A percentile compares a stretch with the other conserved stretches of the same genome.
phyloP scores from a whole-genome alignment of 2,888 invertebrate genomes.

The Hybos culiciformis region DNA sequence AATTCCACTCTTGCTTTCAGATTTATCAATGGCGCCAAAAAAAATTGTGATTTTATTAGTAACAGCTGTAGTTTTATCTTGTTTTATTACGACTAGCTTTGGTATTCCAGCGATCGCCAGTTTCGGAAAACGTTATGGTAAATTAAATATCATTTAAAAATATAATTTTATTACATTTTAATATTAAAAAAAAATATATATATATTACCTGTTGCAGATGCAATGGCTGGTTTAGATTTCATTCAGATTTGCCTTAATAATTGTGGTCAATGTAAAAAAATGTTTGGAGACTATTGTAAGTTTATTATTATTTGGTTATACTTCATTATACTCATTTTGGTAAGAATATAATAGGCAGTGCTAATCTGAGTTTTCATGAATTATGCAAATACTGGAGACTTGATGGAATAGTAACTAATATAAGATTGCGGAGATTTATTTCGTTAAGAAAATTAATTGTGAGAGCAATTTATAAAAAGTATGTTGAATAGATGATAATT shows the following conservation, averaged over 20 bases:
- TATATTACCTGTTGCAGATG: constrained; percentile 15
- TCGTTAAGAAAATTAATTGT: too few relatives aligned
- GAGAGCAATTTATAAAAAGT: too few relatives aligned
- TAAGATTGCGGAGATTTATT: too few relatives aligned
- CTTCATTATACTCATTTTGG: too few relatives aligned
- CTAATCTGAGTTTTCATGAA: too few relatives aligned
- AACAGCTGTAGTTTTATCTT: not conserved
- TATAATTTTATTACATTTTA: not conserved
- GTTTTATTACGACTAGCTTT: not conserved
- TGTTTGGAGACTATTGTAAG: constrained; percentile 75
- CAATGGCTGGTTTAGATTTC: constrained; percentile 39
- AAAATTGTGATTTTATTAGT: not conserved
- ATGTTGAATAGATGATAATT: too few relatives aligned
- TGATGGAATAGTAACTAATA: too few relatives aligned
- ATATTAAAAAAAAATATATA: not conserved
- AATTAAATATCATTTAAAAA: constrained; percentile 9
- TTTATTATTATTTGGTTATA: too few relatives aligned
- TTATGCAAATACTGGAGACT: too few relatives aligned
- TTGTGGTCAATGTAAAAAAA: constrained; percentile 80
- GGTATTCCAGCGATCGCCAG: constrained; percentile 28
- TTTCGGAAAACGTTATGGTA: constrained; percentile 32
- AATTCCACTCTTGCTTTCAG: too few relatives aligned
- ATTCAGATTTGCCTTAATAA: constrained; percentile 67
- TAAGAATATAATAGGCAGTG: too few relatives aligned
- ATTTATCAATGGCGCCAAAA: not conserved